A percentile compares a stretch with the other conserved stretches of the same genome.
Evolutionary conservation across 2,888 invertebrate species (phyloP).

Genomic region (Tineola bisselliella): DNA sequence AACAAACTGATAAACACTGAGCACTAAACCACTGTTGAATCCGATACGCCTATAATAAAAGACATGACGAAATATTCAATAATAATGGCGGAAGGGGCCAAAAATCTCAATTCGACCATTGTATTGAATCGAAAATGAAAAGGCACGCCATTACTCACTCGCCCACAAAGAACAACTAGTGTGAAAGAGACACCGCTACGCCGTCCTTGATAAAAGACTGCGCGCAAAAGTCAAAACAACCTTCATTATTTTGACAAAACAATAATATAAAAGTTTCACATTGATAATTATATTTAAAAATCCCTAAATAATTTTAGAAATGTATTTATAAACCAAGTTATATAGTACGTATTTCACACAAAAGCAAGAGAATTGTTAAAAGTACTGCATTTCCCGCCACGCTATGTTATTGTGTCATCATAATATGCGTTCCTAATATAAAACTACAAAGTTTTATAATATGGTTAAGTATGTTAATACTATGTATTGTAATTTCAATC

Average conservation of each 20-base stretch:
- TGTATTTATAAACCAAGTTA: neutral
- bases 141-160: constrained; percentile 25
- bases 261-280: neutral
- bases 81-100: constrained; percentile 60
- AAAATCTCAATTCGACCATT: constrained; percentile 38
- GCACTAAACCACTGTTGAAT: neutral
- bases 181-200: constrained; percentile 41
- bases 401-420: neutral
- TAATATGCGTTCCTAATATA: neutral
- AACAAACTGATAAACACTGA: neutral
- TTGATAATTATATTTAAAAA: neutral
- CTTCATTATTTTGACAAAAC: constrained; percentile 1
- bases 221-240: constrained; percentile 56
- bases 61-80: constrained; percentile 35
- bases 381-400: constrained; percentile 7
- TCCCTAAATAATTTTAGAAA: neutral
- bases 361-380: neutral
- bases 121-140: constrained; percentile 45
- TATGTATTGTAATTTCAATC: too few species aligned
- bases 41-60: neutral
- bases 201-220: constrained; percentile 43
- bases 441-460: too few species aligned
- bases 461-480: too few species aligned
- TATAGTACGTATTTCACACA: neutral
- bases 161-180: constrained; percentile 34